phyloP scores from a whole-genome alignment of 2,797 vertebrate species.

The Champsocephalus gunnari region DNA sequence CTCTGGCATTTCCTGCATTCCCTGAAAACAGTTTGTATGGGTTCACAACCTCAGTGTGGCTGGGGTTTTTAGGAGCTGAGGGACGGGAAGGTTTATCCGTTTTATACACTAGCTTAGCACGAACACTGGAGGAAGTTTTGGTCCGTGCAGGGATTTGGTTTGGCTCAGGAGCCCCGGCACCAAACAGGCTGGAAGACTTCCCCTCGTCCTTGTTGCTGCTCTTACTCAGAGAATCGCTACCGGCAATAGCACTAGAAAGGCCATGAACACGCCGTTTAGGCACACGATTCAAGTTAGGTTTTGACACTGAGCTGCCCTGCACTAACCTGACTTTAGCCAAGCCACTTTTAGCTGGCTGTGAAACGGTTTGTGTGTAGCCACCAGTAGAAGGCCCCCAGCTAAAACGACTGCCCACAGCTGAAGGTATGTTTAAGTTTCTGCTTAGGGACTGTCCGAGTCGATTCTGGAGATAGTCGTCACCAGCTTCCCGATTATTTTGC shows the following conservation, averaged over 20 bases:
- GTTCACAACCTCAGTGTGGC: neutral
- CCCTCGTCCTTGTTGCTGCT: too few relatives aligned
- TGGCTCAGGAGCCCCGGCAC: rapidly evolving
- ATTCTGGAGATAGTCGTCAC: conserved; percentile 50
- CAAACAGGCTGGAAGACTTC: neutral
- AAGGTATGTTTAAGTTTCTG: neutral
- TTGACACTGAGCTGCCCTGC: neutral
- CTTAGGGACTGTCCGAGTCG: conserved; percentile 56
- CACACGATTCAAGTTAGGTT: neutral
- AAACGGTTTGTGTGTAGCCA: rapidly evolving
- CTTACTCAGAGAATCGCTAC: conserved; percentile 7
- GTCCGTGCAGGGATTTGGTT: rapidly evolving
- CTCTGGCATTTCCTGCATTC: too few relatives aligned
- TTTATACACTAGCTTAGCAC: conserved; percentile 17
- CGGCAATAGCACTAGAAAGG: conserved; percentile 12
- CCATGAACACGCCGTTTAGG: rapidly evolving
- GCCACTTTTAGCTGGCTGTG: neutral
- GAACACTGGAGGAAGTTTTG: conserved; percentile 22
- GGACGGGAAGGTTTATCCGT: rapidly evolving
- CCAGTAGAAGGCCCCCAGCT: neutral
- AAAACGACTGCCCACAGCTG: neutral
- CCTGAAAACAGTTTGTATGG: too few relatives aligned
- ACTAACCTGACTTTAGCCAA: rapidly evolving
- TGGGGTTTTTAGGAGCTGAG: neutral
- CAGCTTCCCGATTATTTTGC: conserved; percentile 18